phyloP scores from a whole-genome alignment of 92 coral and sea anemone species.

The Zoanthus solanderi region DNA sequence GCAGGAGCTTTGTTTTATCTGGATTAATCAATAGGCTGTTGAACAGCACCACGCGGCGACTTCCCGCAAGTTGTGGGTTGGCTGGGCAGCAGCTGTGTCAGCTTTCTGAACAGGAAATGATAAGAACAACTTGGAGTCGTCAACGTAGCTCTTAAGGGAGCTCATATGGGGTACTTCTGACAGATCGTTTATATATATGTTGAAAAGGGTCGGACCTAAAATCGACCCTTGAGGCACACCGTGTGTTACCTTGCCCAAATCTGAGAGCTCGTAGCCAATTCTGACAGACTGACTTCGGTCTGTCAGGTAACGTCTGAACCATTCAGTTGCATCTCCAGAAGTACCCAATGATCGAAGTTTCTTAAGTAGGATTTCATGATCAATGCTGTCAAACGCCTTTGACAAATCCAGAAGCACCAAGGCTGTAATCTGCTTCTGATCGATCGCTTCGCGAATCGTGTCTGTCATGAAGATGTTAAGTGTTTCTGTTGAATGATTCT shows the following conservation, averaged over 20 bases:
- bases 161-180: constrained; percentile 26
- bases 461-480: constrained; percentile 18
- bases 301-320: constrained; percentile 37
- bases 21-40: constrained; percentile 48
- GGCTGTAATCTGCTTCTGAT: constrained; percentile 23
- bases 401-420: constrained; percentile 20
- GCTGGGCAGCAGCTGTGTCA: constrained; percentile 11
- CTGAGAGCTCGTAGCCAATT: constrained; percentile 25
- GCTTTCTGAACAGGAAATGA: constrained; percentile 39
- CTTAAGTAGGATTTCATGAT: constrained; percentile 1
- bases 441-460: constrained; percentile 14
- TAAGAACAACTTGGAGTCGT: background rate
- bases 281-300: constrained; percentile 42
- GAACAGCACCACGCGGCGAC: constrained; percentile 54
- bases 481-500: constrained; percentile 10
- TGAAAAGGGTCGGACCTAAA: constrained; percentile 45
- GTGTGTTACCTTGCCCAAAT: constrained; percentile 28
- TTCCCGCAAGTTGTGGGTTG: constrained; percentile 30
- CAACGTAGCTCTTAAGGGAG: constrained; percentile 35
- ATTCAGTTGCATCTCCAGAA: background rate
- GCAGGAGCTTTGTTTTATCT: constrained; percentile 46
- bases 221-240: constrained; percentile 59
- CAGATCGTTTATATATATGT: constrained; percentile 37
- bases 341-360: constrained; percentile 6
- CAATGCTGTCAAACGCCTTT: constrained; percentile 23